Percentiles rank a stretch among this genome's conserved stretches.
These are phyloP conservation scores for Procapra przewalskii DNA, from an alignment of 2,113 vertebrate genomes.

Conservation along the genomic window DNA sequence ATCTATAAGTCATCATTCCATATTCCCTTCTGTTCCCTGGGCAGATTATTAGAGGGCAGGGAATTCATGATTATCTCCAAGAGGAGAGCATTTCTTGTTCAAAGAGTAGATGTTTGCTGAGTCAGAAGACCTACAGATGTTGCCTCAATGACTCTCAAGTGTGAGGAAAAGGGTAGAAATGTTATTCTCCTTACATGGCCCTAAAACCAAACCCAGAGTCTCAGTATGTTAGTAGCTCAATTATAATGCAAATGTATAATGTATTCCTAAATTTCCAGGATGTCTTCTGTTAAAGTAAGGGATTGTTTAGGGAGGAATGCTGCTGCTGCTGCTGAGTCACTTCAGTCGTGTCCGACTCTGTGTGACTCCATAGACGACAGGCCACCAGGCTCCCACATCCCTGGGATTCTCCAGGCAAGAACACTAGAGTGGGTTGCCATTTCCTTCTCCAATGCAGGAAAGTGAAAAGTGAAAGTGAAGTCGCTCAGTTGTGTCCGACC, in stretches of 20 bases:
- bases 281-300: not conserved
- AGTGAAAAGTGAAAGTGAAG: too few relatives aligned
- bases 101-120: not conserved
- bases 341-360: too few relatives aligned
- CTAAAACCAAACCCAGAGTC: not conserved
- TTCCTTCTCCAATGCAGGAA: too few relatives aligned
- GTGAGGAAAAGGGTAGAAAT: not conserved
- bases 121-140: not conserved
- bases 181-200: not conserved
- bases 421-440: too few relatives aligned
- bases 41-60: not conserved
- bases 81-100: not conserved
- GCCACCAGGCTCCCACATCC: too few relatives aligned
- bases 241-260: not conserved
- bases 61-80: not conserved
- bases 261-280: not conserved
- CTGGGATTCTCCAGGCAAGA: too few relatives aligned
- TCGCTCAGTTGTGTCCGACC: too few relatives aligned
- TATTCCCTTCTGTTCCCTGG: not conserved
- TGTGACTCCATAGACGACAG: too few relatives aligned
- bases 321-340: too few relatives aligned
- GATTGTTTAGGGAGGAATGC: not conserved
- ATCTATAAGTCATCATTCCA: not conserved
- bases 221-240: not conserved
- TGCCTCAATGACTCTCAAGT: not conserved